A percentile compares a stretch with the other conserved stretches of the same genome.
Evolutionary conservation across 2,797 vertebrate genomes (phyloP).

Genomic region (Hapalemur alaotrensis): DNA sequence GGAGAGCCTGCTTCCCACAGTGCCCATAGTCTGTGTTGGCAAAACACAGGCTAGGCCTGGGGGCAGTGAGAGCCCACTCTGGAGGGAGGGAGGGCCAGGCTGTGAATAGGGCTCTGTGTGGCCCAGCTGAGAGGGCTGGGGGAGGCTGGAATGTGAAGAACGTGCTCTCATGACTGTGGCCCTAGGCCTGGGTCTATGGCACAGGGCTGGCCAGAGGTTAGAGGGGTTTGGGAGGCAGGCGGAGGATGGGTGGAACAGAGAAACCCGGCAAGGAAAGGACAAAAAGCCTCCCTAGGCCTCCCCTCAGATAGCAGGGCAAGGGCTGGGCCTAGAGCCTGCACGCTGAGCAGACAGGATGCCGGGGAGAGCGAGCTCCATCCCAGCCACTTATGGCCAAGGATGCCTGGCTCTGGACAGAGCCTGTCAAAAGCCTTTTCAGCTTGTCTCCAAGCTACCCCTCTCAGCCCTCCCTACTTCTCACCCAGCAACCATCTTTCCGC

Average conservation of each 20-base stretch:
- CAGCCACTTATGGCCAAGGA: neutral
- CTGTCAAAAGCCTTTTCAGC: neutral
- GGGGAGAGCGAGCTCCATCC: neutral
- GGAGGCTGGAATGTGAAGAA: slow-evolving; percentile 76
- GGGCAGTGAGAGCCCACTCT: slow-evolving; percentile 33
- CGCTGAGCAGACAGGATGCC: neutral
- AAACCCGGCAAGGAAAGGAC: neutral
- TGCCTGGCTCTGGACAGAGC: neutral
- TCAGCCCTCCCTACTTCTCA: neutral
- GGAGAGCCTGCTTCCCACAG: neutral
- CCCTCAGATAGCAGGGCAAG: neutral
- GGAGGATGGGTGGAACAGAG: neutral
- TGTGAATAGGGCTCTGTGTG: slow-evolving; percentile 71
- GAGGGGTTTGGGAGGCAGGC: neutral
- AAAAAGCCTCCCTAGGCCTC: neutral
- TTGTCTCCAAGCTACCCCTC: neutral
- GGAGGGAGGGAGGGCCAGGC: slow-evolving; percentile 13
- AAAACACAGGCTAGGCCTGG: neutral
- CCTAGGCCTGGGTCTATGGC: slow-evolving; percentile 44
- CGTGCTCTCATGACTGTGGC: slow-evolving; percentile 58
- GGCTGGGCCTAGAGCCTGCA: neutral
- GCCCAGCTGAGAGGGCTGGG: slow-evolving; percentile 45
- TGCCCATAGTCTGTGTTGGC: neutral
- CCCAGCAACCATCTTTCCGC: neutral
- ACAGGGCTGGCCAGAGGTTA: neutral